Base-by-base conservation (phyloP, 2,888 invertebrate species). In the Phaonia tiefii region DNA sequence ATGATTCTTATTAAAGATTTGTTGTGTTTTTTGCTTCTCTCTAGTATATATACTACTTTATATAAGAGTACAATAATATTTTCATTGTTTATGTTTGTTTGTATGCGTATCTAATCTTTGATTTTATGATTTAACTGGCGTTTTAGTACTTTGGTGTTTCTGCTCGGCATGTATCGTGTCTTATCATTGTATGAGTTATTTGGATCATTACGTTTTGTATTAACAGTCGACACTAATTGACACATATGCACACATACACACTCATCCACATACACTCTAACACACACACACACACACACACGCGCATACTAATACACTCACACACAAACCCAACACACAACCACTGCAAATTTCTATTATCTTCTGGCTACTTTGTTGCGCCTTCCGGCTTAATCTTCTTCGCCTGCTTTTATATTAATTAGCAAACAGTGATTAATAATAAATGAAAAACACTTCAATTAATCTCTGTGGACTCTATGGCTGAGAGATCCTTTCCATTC, bases 181-280 rank as follows among this genome's bases (percentile, higher is more conserved):
- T 76, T 76, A 76, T 76, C 70, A 71, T 56, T 31, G 71, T 65
- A 22, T 65, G 65, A 37, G 56, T 56, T 76, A 76, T 71, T 56
- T 65, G 56, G 11, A 76, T 76, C 71, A 76, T 71, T 71, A 71
- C 44, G 37, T 39, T 49, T 3, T 10, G 49, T 37, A 22, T 72
- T 49, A 31, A 37, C 71, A 71, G 58, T 31, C n/a, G 46, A 20
- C 26, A 60, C 49, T 72, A 72, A 72, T 72, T 72, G 71, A 72
- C 71, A 72, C 71, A 72, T 72, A 60, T 49, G 60, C 49, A 70
- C 58, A 46, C 58, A 46, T 3, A 65, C 44, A 51, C 37, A 69
- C 51, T 31, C 10, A 39, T 5, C 7, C 51, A n/a, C n/a, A n/a
- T n/a, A n/a, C n/a, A n/a, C n/a, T n/a, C n/a, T n/a, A n/a, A n/a